phyloP scores from a whole-genome alignment of 2,113 vertebrate species.

The Oceanites oceanicus region DNA sequence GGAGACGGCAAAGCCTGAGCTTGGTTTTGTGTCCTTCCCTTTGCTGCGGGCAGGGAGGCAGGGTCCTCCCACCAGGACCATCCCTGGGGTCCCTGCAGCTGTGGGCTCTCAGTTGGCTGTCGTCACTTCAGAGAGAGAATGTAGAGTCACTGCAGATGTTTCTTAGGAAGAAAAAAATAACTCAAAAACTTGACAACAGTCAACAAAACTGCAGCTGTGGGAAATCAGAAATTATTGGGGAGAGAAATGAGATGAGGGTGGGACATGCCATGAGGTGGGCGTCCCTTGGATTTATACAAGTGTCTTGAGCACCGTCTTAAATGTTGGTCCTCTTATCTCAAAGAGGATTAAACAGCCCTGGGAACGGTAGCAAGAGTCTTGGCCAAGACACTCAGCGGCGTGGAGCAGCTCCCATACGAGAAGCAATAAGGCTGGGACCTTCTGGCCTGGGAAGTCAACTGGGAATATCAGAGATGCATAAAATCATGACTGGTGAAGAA shows the following conservation, averaged over 20 bases:
- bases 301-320: background rate
- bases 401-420: background rate
- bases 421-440: background rate
- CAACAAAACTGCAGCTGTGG: background rate
- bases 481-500: background rate
- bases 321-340: background rate
- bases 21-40: background rate
- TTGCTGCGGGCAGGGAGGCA: rapidly evolving
- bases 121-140: background rate
- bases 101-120: background rate
- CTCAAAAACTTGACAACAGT: background rate
- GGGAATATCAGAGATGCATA: background rate
- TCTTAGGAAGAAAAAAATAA: background rate
- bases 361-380: background rate
- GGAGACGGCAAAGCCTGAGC: background rate
- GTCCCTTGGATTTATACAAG: background rate
- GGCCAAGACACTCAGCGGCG: background rate
- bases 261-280: background rate
- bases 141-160: background rate
- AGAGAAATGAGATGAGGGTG: background rate
- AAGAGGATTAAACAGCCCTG: background rate
- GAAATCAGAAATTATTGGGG: background rate
- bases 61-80: background rate
- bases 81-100: background rate
- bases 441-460: background rate